phyloP scores from a whole-genome alignment of 2,888 invertebrate species.

The Parthenolecanium corni region DNA sequence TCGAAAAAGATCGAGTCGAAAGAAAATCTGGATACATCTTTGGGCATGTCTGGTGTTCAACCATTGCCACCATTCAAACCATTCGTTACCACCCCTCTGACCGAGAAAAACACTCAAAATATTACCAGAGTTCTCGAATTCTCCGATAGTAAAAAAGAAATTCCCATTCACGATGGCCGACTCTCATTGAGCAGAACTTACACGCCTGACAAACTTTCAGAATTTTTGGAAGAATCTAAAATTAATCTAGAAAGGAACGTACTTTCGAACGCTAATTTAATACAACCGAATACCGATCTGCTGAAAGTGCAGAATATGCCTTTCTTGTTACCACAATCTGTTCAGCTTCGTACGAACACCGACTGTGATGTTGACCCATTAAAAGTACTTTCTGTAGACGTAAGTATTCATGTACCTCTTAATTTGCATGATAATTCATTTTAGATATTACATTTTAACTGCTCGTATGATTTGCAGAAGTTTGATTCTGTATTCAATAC shows the following conservation, averaged over 20 bases:
- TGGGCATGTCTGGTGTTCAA: constrained; percentile 11
- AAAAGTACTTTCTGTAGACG: no score
- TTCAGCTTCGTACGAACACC: no score
- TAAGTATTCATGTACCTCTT: no score
- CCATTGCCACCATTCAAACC: not conserved
- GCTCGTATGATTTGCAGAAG: not conserved
- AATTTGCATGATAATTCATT: no score
- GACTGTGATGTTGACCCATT: no score
- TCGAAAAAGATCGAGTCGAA: not conserved
- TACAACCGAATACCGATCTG: not conserved
- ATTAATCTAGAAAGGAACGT: not conserved
- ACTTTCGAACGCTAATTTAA: not conserved
- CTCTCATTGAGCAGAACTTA: not conserved
- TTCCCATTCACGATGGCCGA: not conserved
- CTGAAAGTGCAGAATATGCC: constrained; percentile 7
- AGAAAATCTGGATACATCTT: not conserved
- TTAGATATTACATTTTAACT: no score
- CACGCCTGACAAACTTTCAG: not conserved
- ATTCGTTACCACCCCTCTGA: not conserved
- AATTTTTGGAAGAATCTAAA: not conserved
- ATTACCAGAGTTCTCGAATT: no score
- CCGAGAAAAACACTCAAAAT: not conserved
- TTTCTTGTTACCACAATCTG: constrained; percentile 3
- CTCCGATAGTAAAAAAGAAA: no score
- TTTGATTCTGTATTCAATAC: not conserved